Base-by-base conservation (phyloP, 2,797 vertebrate genomes). In the Trachurus trachurus region DNA sequence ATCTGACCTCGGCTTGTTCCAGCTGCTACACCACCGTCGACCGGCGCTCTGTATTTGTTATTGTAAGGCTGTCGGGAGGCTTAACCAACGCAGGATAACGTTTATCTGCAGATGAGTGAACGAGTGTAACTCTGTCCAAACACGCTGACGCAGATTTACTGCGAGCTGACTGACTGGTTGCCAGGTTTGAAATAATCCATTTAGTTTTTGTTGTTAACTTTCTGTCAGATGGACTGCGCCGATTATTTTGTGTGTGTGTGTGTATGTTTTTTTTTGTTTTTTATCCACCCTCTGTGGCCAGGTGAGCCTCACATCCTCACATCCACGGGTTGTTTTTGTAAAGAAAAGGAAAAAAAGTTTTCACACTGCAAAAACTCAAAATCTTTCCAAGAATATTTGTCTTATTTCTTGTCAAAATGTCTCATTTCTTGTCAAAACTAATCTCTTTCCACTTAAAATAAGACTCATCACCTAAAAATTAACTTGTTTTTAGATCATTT, bases 121-220 rank as follows among this genome's bases (percentile, higher is more conserved):
- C n/a, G 9, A 13, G 59, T 39, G 49, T 47, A 70, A 17, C 69
- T 78, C 50, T 65, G 71, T 59, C 42, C 76, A 61, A 78, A 80
- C 77, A 78, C 56, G 6, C 22, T 9, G 54, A 39, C 58, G 11
- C 61, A 64, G 64, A 88, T 83, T 69, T 69, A 80, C 57, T 71
- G 37, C 10, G 9, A 60, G 9, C 50, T 39, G 62, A 66, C 59
- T 56, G 71, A 78, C 81, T 57, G 64, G 62, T 83, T 82, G 74
- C 78, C 84, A 85, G 66, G 62, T 80, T 54, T 80, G 34, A 74
- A 68, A 66, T 70, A 57, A 79, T 79, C 66, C 53, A n/a, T 54
- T 82, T 57, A 45, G 49, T 53, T 61, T 56, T 9, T 9, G 22
- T 57, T 53, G 22, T 65, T 52, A 45, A 29, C 45, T 52, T n/a